phyloP scores from a whole-genome alignment of 2,797 vertebrate genomes.

The Sparus aurata region DNA sequence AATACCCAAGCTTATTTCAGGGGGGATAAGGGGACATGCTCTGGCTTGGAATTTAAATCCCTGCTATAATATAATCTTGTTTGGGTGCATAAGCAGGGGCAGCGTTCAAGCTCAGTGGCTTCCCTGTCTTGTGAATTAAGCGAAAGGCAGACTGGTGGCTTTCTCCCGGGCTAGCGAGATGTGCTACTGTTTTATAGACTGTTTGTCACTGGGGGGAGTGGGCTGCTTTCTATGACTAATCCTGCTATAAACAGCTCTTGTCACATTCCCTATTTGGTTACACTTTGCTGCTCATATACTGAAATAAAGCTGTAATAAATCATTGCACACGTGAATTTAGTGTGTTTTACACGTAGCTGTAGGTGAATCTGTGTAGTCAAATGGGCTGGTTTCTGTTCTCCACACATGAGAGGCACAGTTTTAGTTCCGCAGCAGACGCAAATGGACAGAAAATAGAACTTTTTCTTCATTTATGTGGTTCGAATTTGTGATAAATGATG shows the following conservation, averaged over 20 bases:
- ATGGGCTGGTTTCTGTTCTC: slow-evolving; percentile 10
- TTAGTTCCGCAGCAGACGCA: not conserved
- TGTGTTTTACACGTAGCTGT: slow-evolving; percentile 28
- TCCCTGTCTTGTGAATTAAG: slow-evolving; percentile 35
- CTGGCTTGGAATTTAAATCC: slow-evolving; percentile 58
- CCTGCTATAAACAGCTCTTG: slow-evolving; percentile 81
- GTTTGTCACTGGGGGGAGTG: slow-evolving; percentile 74
- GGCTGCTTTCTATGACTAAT: slow-evolving; percentile 82
- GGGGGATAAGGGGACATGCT: slow-evolving; percentile 37
- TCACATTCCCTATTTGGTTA: slow-evolving; percentile 73
- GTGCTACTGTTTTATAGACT: slow-evolving; percentile 69
- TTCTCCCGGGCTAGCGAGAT: slow-evolving; percentile 61
- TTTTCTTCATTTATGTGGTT: slow-evolving; percentile 39
- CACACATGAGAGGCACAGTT: not conserved
- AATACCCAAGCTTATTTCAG: slow-evolving; percentile 61
- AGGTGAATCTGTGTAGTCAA: slow-evolving; percentile 20
- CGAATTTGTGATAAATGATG: slow-evolving; percentile 58
- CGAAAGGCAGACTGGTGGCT: slow-evolving; percentile 49
- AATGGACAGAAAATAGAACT: not conserved
- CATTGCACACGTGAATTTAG: slow-evolving; percentile 31
- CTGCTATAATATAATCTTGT: slow-evolving; percentile 66
- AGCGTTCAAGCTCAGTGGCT: slow-evolving; percentile 36
- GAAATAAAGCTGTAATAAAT: slow-evolving; percentile 56
- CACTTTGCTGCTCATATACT: slow-evolving; percentile 56
- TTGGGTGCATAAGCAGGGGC: slow-evolving; percentile 52